Evolutionary conservation across 2,888 invertebrate species (phyloP), one percentile per base, ranked within the genome.

Genomic region (Cheilosia pagana): DNA sequence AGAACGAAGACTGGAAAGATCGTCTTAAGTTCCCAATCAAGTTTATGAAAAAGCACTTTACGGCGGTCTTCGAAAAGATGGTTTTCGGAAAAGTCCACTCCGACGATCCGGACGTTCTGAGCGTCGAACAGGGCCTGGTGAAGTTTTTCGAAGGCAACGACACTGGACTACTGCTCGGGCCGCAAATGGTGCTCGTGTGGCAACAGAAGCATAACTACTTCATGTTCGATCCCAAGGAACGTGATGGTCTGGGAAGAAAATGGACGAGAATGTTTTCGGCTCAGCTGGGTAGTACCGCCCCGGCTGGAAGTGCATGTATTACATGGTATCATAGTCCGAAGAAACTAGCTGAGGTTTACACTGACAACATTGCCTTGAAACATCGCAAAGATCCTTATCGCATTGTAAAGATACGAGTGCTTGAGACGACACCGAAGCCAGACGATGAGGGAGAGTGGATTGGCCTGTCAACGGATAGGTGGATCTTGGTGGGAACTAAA

Each of bases 171-270:
- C 78, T 93, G 0, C 86, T 89, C 12, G 93, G 93, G 0, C 92
- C 93, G 0, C 81, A 91, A 25, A 88, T 88, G 14, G 87, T 92
- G 3, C 91, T 92, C 0, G 88, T 92, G 10, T 93, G 93, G 92
- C 87, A 89, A 4, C 92, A 93, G 86, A 90, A 91, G 65, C 90
- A 89, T 6, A 57, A 88, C 3, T 93, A 88, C 81, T 93, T 91
- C 86, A 91, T 92, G 90, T 92, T 92, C 81, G 92, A 93, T 88
- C 91, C 92, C 0, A 91, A 92, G 81, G 92, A 91, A 87, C 86
- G 93, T 45, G 91, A 92, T 81, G 82, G 87, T 3, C 43, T 87
- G 14, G 87, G 88, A 0, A 63, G 87, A 39, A 88, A 88, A 57
- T 88, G 87, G 87, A 87, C 87, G 5, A 72, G 62, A 63, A 43